phyloP scores from a whole-genome alignment of 1,140 invertebrate genomes.

The Epicauta chinensis region DNA sequence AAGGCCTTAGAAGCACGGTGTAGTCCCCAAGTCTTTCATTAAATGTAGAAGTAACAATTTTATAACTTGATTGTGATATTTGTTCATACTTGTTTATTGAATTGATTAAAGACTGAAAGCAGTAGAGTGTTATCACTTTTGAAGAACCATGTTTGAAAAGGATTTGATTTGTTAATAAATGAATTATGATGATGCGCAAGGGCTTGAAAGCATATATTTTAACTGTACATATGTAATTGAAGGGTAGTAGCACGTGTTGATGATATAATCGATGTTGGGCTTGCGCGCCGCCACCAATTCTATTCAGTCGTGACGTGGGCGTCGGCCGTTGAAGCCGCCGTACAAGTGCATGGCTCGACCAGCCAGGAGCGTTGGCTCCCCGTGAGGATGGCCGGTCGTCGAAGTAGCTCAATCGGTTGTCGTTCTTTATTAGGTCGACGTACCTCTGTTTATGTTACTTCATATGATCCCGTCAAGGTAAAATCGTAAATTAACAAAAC shows the following conservation, averaged over 20 bases:
- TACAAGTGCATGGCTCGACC: constrained; percentile 22
- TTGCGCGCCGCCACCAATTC: constrained; percentile 19
- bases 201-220: not conserved
- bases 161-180: constrained; percentile 14
- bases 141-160: no score
- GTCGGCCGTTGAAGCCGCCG: constrained; percentile 25
- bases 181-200: constrained; percentile 10
- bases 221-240: constrained; percentile 5
- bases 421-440: constrained; percentile 49
- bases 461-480: constrained; percentile 51
- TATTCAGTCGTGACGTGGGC: constrained; percentile 26
- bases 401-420: constrained; percentile 52
- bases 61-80: no score
- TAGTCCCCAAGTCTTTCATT: no score
- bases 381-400: constrained; percentile 46
- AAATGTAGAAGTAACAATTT: no score
- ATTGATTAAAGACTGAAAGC: no score
- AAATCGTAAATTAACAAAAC: not conserved
- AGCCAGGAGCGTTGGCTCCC: constrained; percentile 20
- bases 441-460: constrained; percentile 48
- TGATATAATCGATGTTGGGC: constrained; percentile 26
- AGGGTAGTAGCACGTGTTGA: constrained; percentile 15
- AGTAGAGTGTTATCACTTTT: no score
- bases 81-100: no score
- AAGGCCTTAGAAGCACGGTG: no score